Conservation (phyloP, 1,140 invertebrate species). For the Meloidogyne hapla region DNA sequence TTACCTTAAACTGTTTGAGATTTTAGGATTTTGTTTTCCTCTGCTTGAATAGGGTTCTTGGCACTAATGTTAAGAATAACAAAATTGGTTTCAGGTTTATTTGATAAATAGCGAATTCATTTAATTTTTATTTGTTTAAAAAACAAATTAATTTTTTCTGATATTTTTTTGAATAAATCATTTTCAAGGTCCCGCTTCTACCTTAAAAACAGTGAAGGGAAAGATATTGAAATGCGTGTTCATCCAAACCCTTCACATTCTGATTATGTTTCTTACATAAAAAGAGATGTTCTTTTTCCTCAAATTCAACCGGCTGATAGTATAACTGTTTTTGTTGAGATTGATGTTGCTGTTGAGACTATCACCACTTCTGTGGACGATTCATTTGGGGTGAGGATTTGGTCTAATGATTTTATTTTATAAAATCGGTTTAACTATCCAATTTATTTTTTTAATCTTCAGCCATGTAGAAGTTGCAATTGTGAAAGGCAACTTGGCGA, state of each 20-base stretch:
- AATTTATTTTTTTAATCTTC: neutral
- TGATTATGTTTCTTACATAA: constrained; percentile 64
- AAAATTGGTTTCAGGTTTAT: constrained; percentile 62
- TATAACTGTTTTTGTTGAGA: constrained; percentile 63
- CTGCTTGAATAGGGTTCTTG: constrained; percentile 58
- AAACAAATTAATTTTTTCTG: neutral
- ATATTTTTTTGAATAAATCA: neutral
- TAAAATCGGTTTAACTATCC: too few species aligned
- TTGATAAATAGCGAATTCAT: neutral
- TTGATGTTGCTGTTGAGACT: constrained; percentile 63
- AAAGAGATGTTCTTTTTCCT: constrained; percentile 62
- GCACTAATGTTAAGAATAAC: constrained; percentile 49
- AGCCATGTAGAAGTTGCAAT: constrained; percentile 34
- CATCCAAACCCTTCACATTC: constrained; percentile 64
- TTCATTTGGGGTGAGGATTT: constrained; percentile 22
- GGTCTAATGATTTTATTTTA: constrained; percentile 5
- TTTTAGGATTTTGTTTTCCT: constrained; percentile 60
- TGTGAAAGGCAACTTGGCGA: constrained; percentile 54
- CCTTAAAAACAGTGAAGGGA: constrained; percentile 59
- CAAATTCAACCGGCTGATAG: constrained; percentile 60
- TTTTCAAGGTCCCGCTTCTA: constrained; percentile 57
- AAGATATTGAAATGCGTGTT: constrained; percentile 63
- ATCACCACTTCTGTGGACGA: constrained; percentile 57
- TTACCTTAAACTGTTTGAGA: neutral
- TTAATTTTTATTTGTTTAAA: neutral